Conservation (phyloP, 2,113 vertebrate genomes). For the Alouatta palliata region DNA sequence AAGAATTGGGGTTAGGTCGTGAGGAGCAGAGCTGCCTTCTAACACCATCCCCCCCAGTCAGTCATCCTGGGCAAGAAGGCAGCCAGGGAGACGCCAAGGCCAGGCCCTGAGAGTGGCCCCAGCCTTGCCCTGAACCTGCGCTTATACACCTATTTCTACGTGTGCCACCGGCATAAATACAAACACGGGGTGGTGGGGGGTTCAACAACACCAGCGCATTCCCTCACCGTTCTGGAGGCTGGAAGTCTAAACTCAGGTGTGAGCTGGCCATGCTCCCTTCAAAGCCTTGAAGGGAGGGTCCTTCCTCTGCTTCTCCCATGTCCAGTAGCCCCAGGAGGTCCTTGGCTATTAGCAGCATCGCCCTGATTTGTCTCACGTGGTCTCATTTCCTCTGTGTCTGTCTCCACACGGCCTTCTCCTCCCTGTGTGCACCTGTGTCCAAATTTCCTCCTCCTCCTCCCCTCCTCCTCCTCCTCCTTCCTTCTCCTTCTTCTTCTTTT, state of each 20-base stretch:
- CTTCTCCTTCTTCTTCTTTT: too few species aligned
- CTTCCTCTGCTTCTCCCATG: neutral
- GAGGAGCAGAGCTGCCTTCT: too few species aligned
- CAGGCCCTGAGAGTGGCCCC: neutral
- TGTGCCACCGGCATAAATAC: neutral
- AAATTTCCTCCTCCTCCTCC: neutral
- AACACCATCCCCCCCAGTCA: neutral
- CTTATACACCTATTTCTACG: neutral
- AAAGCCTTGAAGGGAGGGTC: neutral
- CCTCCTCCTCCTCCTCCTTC: accelerated
- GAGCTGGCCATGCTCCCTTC: neutral
- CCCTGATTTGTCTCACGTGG: too few species aligned
- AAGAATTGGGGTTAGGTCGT: neutral
- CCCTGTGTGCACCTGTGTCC: neutral
- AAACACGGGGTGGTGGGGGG: too few species aligned
- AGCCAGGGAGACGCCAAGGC: neutral
- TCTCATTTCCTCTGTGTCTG: neutral
- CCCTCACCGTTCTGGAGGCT: neutral
- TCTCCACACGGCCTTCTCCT: neutral
- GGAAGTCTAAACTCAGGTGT: neutral
- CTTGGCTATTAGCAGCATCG: neutral
- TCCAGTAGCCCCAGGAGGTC: too few species aligned
- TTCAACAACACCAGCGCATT: neutral
- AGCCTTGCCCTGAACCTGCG: neutral
- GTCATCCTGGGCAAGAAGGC: neutral